Conservation (phyloP, 1,140 invertebrate genomes). For the Procambarus virginalis region DNA sequence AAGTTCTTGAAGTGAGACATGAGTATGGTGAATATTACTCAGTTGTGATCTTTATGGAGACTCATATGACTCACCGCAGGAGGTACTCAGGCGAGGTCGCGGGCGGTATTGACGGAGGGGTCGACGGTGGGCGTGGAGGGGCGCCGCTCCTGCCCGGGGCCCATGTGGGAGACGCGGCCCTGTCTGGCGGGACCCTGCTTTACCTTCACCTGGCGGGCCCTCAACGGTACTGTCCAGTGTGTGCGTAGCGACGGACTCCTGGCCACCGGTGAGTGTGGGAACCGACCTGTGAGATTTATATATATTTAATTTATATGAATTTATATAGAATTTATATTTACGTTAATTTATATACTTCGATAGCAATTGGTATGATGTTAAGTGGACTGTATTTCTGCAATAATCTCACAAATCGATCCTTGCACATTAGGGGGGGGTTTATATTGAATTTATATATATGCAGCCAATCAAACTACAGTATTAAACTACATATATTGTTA, state of each 20-base stretch:
- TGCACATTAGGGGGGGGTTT: too few relatives aligned
- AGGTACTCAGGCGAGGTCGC: slow-evolving; percentile 75
- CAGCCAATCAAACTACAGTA: too few relatives aligned
- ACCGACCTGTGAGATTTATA: too few relatives aligned
- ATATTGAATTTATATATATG: too few relatives aligned
- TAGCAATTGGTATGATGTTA: too few relatives aligned
- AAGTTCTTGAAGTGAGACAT: slow-evolving; percentile 2
- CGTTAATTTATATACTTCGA: too few relatives aligned
- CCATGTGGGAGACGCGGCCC: slow-evolving; percentile 75
- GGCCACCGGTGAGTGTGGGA: slow-evolving; percentile 75
- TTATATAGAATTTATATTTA: too few relatives aligned
- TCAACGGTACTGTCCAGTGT: slow-evolving; percentile 73
- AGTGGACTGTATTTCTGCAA: too few relatives aligned
- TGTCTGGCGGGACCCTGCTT: slow-evolving; percentile 75
- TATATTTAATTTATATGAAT: too few relatives aligned
- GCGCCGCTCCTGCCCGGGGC: slow-evolving; percentile 73
- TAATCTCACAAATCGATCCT: too few relatives aligned
- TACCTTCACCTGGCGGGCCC: slow-evolving; percentile 74
- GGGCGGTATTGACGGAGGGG: slow-evolving; percentile 74
- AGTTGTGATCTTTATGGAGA: too few relatives aligned
- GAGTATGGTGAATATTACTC: background rate
- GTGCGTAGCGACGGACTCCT: slow-evolving; percentile 75
- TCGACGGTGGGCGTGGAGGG: slow-evolving; percentile 67
- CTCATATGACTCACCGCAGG: slow-evolving; percentile 42
- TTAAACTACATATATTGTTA: too few relatives aligned